phyloP scores from a whole-genome alignment of 2,113 vertebrate species.

The Setophaga coronata region DNA sequence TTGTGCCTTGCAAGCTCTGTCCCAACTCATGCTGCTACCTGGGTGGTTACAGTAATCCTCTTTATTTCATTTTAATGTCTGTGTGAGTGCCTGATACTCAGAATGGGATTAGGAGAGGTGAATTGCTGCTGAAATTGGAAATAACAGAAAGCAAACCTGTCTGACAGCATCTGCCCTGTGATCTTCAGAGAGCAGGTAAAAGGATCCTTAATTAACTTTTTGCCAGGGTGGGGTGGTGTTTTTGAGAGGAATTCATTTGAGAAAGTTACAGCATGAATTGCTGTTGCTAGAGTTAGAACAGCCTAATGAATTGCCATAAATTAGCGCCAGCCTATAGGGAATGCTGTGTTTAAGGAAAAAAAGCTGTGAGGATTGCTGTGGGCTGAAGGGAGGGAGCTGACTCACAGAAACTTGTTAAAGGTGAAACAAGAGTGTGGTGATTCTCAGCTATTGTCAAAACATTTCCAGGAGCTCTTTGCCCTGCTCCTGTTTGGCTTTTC shows the following conservation, averaged over 20 bases:
- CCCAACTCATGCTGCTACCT: not conserved
- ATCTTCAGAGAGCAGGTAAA: slow-evolving; percentile 20
- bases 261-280: not conserved
- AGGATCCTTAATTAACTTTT: slow-evolving; percentile 41
- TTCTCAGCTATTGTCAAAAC: not conserved
- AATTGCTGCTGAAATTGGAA: slow-evolving; percentile 42
- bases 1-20: not conserved
- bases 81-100: not conserved
- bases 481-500: not conserved
- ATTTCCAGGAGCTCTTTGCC: not conserved
- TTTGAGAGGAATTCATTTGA: not conserved
- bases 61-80: not conserved
- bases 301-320: slow-evolving; percentile 16
- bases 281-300: not conserved
- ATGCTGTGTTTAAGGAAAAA: not conserved
- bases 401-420: not conserved
- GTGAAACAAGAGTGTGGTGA: not conserved
- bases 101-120: slow-evolving; percentile 3
- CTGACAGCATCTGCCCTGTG: slow-evolving; percentile 27
- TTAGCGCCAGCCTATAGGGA: not conserved
- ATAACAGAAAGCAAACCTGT: slow-evolving; percentile 42
- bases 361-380: not conserved
- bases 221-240: not conserved
- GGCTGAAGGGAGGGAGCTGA: not conserved
- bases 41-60: not conserved